Conservation (phyloP, 2,113 vertebrate genomes). For the western clawed frog (Xenopus tropicalis) region UCB_Xtro_10.0 CM004444.2:46839001-46839500, state of each 20-base stretch:
- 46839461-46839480: no score
- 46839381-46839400: conserved; percentile 17
- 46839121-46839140: not conserved
- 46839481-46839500: no score
- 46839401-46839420: conserved; percentile 6
- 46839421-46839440: conserved; percentile 11
- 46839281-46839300: not conserved
- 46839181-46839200: not conserved
- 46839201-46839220: not conserved
- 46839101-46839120: not conserved
- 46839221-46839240: not conserved
- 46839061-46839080: no score
- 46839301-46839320: conserved; percentile 7
- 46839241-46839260: not conserved
- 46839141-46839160: not conserved
- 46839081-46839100: not conserved
- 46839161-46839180: not conserved
- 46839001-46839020: no score
- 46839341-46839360: conserved; percentile 9
- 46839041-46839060: no score
- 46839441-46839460: not conserved
- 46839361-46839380: conserved; percentile 6
- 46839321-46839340: not conserved
- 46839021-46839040: no score
- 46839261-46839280: not conserved